A percentile compares a stretch with the other conserved stretches of the same genome.
These are phyloP conservation scores for Cryptoprocta ferox DNA, from an alignment of 2,797 vertebrate genomes.

Conservation along the genomic window DNA sequence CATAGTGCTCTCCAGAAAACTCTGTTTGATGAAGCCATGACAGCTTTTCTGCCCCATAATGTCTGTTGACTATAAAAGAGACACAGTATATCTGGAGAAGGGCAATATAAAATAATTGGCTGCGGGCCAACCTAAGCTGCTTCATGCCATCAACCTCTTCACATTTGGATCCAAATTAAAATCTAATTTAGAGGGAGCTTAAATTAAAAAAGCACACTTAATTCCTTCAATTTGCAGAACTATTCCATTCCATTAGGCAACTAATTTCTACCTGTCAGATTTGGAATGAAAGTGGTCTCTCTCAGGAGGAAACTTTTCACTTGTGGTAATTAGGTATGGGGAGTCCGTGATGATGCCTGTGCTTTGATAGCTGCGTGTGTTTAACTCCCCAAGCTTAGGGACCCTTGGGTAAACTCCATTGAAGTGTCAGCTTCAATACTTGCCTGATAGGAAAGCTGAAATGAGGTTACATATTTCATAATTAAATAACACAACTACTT, in stretches of 20 bases:
- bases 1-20: neutral
- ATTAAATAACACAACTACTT: constrained; percentile 84
- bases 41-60: constrained; percentile 50
- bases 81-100: neutral
- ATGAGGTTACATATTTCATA: constrained; percentile 80
- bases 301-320: constrained; percentile 87
- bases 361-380: constrained; percentile 72
- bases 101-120: constrained; percentile 69
- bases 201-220: constrained; percentile 88
- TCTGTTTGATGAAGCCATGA: neutral
- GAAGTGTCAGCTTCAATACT: constrained; percentile 79
- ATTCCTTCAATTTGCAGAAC: constrained; percentile 87
- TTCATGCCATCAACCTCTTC: constrained; percentile 71
- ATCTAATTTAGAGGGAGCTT: constrained; percentile 85
- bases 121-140: constrained; percentile 68
- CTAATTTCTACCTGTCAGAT: constrained; percentile 94
- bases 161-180: constrained; percentile 87
- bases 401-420: constrained; percentile 74
- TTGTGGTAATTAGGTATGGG: constrained; percentile 90
- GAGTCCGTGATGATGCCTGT: constrained; percentile 78
- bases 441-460: constrained; percentile 69
- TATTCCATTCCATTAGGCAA: constrained; percentile 91
- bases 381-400: constrained; percentile 78
- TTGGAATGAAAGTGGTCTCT: constrained; percentile 88
- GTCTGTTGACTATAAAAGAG: constrained; percentile 9